phyloP scores from a whole-genome alignment of 92 coral and sea anemone species.

The Zoanthus sansibaricus region DNA sequence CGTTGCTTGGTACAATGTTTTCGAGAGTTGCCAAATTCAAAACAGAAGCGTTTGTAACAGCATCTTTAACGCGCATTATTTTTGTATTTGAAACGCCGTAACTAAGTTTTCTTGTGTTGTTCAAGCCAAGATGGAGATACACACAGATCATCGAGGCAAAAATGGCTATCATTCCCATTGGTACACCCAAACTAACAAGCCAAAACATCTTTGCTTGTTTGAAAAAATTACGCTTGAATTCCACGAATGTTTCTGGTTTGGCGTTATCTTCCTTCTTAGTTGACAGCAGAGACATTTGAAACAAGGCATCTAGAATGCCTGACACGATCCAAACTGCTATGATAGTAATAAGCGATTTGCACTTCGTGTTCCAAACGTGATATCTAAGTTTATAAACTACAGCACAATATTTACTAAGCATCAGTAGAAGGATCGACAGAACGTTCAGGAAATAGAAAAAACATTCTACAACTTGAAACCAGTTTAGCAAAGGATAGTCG shows the following conservation, averaged over 20 bases:
- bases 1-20: background rate
- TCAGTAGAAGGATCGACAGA: slow-evolving; percentile 18
- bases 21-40: background rate
- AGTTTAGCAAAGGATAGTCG: background rate
- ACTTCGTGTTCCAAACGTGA: slow-evolving; percentile 32
- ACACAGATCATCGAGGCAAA: slow-evolving; percentile 19
- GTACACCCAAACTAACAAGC: background rate
- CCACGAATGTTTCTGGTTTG: background rate
- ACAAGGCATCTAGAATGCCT: background rate
- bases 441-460: slow-evolving; percentile 31
- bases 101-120: background rate
- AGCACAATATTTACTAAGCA: slow-evolving; percentile 29
- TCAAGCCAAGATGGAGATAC: background rate
- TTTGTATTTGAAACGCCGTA: background rate
- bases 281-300: slow-evolving; percentile 13
- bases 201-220: background rate
- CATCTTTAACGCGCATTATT: background rate
- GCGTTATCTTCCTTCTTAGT: background rate
- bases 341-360: background rate
- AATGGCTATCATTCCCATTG: slow-evolving; percentile 15
- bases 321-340: slow-evolving; percentile 5
- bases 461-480: slow-evolving; percentile 22
- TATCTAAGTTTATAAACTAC: slow-evolving; percentile 26
- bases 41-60: background rate
- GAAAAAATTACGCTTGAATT: slow-evolving; percentile 11